Evolutionary conservation across 1,140 invertebrate genomes (phyloP), one percentile per base, ranked within the genome.

Genomic region (Drosophila suzukii): DNA sequence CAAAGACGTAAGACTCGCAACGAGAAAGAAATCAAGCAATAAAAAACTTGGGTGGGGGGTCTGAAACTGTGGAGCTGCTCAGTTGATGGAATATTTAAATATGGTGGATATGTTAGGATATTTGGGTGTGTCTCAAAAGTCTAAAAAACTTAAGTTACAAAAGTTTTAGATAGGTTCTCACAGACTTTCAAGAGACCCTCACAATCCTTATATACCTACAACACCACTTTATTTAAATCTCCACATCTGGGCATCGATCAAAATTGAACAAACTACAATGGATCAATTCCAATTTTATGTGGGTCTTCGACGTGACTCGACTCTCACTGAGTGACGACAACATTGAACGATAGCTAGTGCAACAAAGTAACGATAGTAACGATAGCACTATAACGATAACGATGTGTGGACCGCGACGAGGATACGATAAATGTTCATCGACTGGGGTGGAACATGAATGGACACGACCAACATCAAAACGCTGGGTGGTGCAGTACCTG

Each of bases 1-100:
- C 27, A 32, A 65, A 39, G n/a, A 46, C 20, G 39, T 38, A 41
- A 44, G 36, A 54, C 32, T 47, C 34, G 17, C 20, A 62, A 73
- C 20, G 41, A 39, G 10, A 63, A 62, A 44, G 56, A 50, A 73
- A 74, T 65, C 59, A 75, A 75, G 72, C 71, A 75, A 56, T 32
- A 56, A 27, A 75, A 46, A 43, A 27, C 15, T 34, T 3, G 13
- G 7, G 15, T 5, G 6, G 11, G n/a, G 24, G 63, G 7, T 38
- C 60, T 43, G 15, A 4, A 53, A 15, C 4, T 24, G 8, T 36
- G 32, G 32, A 41, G 1, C 34, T 36, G 51, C 50, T 55, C 53
- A 56, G 41, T 38, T 46, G 41, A 38, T 36, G n/a, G 15, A 53
- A 46, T 32, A 17, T 50, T 11, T 30, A 2, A 50, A 11, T 32